Evolutionary conservation across 1,140 invertebrate genomes (phyloP), one percentile per base, ranked within the genome.

Genomic region (Papilio polytes): DNA sequence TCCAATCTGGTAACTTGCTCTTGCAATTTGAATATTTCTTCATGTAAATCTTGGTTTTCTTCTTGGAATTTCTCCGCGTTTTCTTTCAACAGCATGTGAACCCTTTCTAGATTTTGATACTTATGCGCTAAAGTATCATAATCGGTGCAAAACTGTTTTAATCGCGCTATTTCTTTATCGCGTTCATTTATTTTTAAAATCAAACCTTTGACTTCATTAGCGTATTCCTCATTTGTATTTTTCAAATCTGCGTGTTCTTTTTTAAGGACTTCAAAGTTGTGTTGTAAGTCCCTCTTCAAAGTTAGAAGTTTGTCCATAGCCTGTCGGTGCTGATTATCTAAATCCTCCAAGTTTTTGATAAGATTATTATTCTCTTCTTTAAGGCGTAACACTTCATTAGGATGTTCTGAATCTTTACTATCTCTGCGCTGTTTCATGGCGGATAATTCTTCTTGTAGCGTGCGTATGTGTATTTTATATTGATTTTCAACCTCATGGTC

Each of bases 311-410:
- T 95, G 76, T 97, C 96, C 91, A 97, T 96, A 0, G 97, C 97
- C 82, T 96, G 90, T 82, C 97, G 95, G 87, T 98, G 97, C 89
- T 98, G 97, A 63, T 89, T 95, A 87, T 98, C 97, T 83, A 98
- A 91, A 88, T 97, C 97, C 81, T 97, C 97, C 44, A 98, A 93
- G 82, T 96, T 97, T 8, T 82, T 85, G 7, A 95, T 94, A 46
- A 97, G 89, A 83, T 95, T 95, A 80, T 93, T 92, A 85, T 97
- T 96, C 85, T 95, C 96, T 84, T 95, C 95, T 76, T 89, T 89
- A 18, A 96, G 87, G 36, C 77, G 53, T 10, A n/a, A 10, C 2
- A 78, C 56, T 78, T 78, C 77, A 44, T 88, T 85, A 80, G 86
- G 81, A 6, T 93, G 31, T 85, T 92, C 89, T 77, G 90, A 56